Evolutionary conservation across 2,113 vertebrate species (phyloP).

Genomic region (Procavia capensis): DNA sequence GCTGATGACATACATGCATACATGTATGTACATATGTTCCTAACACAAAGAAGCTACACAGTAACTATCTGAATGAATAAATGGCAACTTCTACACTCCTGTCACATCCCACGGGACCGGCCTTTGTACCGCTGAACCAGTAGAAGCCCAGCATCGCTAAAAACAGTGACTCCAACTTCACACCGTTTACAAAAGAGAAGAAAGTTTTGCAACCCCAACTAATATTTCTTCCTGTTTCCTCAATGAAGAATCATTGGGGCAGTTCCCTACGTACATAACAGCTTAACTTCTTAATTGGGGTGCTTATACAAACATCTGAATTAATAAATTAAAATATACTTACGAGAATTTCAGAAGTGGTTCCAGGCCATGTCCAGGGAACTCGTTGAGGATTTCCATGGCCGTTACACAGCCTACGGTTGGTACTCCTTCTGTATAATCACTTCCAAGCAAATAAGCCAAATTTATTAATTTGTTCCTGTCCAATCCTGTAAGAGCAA

Average conservation of each 20-base stretch:
- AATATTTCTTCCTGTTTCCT: neutral
- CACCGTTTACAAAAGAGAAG: neutral
- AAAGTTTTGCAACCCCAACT: neutral
- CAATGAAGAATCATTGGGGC: neutral
- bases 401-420: conserved; percentile 96
- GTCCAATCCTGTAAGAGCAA: conserved; percentile 91
- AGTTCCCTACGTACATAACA: neutral
- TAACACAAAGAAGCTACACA: neutral
- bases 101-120: neutral
- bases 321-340: conserved; percentile 64
- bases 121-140: neutral
- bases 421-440: conserved; percentile 97
- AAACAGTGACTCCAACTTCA: neutral
- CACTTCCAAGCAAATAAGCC: conserved; percentile 97
- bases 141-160: neutral
- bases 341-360: conserved; percentile 93
- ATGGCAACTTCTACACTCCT: neutral
- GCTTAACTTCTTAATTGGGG: neutral
- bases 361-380: conserved; percentile 94
- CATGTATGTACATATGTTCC: neutral
- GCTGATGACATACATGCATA: neutral
- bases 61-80: neutral
- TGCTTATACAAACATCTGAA: neutral
- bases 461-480: conserved; percentile 96
- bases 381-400: conserved; percentile 99